These are phyloP conservation scores for Manacus vitellinus DNA, from an alignment of 2,113 vertebrate species.

Conservation along the genomic window DNA sequence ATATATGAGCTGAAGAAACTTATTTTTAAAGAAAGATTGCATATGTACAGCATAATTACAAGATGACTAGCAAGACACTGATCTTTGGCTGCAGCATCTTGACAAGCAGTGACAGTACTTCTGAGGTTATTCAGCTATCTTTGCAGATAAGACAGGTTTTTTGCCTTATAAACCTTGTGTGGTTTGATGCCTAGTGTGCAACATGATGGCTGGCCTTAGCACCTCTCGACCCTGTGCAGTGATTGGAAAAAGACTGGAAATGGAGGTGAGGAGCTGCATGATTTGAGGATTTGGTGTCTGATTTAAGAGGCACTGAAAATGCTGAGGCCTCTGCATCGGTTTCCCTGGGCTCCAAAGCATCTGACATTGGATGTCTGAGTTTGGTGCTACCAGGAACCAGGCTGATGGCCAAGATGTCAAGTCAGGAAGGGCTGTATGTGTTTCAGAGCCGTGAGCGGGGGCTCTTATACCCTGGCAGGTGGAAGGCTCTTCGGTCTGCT, in stretches of 20 bases:
- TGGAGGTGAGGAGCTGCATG: not conserved
- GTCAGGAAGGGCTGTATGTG: accelerated
- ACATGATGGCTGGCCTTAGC: not conserved
- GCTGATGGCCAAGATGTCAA: not conserved
- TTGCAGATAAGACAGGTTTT: not conserved
- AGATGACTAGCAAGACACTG: not conserved
- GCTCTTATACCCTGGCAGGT: not conserved
- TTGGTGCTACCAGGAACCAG: not conserved
- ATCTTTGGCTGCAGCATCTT: not conserved
- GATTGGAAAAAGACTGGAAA: not conserved
- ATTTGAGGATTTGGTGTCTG: not conserved
- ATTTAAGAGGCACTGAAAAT: not conserved
- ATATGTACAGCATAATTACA: accelerated
- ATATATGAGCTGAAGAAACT: not conserved
- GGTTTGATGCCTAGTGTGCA: not conserved
- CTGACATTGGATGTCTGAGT: accelerated
- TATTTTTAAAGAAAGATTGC: not conserved
- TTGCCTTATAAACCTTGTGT: not conserved
- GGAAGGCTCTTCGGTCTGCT: not conserved
- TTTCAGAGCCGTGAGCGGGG: not conserved
- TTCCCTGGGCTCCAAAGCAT: not conserved
- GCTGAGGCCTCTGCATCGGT: not conserved
- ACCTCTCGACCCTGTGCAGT: not conserved
- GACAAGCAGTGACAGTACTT: not conserved
- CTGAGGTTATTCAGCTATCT: not conserved